Evolutionary conservation across 2,888 invertebrate genomes (phyloP).

Genomic region (Cantharis lateralis): DNA sequence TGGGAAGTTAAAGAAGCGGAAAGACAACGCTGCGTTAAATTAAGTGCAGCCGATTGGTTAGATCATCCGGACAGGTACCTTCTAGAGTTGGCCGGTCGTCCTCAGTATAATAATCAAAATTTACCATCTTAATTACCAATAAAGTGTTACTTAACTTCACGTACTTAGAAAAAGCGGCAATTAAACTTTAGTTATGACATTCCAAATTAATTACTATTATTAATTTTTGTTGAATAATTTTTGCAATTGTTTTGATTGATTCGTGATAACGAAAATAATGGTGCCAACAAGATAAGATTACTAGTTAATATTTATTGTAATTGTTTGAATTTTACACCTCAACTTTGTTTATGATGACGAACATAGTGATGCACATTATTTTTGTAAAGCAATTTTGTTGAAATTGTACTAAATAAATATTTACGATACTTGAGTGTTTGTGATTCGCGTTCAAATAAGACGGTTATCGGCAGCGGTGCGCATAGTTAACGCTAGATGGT

Average conservation of each 20-base stretch:
- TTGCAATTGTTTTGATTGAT: background rate
- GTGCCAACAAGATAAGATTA: background rate
- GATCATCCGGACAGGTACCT: constrained; percentile 95
- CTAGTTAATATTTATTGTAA: background rate
- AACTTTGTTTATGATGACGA: background rate
- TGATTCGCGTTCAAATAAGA: background rate
- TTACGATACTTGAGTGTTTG: background rate
- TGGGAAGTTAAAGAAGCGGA: constrained; percentile 92
- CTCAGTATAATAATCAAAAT: constrained; percentile 74
- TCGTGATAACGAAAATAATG: background rate
- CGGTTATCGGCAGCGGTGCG: background rate
- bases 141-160: constrained; percentile 5
- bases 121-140: constrained; percentile 44
- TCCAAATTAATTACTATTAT: background rate
- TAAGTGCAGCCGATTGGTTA: constrained; percentile 90
- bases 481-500: constrained; percentile 19
- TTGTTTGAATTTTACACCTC: background rate
- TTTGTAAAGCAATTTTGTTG: background rate
- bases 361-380: background rate
- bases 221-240: background rate
- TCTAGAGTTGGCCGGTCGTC: constrained; percentile 83
- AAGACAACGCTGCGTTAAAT: constrained; percentile 80
- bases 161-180: background rate
- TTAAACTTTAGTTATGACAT: background rate
- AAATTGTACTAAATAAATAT: background rate